Percentiles rank a stretch among this genome's conserved stretches.
phyloP scores from a whole-genome alignment of 2,797 vertebrate species.

The Rhinatrema bivittatum region DNA sequence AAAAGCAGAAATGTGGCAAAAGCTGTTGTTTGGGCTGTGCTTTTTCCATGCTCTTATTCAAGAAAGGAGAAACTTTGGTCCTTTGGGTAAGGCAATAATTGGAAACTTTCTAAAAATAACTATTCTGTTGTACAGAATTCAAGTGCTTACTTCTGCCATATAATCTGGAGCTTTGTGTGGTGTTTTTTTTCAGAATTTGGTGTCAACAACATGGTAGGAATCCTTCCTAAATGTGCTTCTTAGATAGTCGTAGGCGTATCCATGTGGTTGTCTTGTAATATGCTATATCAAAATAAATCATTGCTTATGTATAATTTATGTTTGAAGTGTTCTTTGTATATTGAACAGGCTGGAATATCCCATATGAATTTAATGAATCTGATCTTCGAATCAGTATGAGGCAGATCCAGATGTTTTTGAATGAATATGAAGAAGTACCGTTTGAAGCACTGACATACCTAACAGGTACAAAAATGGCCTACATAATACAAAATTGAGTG shows the following conservation, averaged over 20 bases:
- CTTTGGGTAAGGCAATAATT: conserved; percentile 73
- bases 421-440: conserved; percentile 80
- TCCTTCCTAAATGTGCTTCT: too few species aligned
- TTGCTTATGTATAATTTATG: too few species aligned
- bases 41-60: conserved; percentile 92
- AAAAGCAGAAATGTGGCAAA: conserved; percentile 78
- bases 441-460: conserved; percentile 83
- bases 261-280: too few species aligned
- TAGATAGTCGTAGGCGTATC: too few species aligned
- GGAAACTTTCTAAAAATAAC: neutral
- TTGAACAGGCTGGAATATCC: conserved; percentile 86
- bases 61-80: conserved; percentile 85
- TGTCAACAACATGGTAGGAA: too few species aligned
- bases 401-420: conserved; percentile 92
- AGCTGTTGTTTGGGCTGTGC: conserved; percentile 81
- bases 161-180: neutral
- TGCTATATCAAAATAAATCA: conserved; percentile 7
- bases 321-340: too few species aligned
- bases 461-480: conserved; percentile 62
- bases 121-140: too few species aligned
- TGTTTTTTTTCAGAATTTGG: too few species aligned
- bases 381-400: conserved; percentile 84
- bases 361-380: conserved; percentile 91
- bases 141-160: neutral
- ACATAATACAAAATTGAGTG: rapidly evolving